Conservation (phyloP, 2,888 invertebrate species). For the Andrena fulva region DNA sequence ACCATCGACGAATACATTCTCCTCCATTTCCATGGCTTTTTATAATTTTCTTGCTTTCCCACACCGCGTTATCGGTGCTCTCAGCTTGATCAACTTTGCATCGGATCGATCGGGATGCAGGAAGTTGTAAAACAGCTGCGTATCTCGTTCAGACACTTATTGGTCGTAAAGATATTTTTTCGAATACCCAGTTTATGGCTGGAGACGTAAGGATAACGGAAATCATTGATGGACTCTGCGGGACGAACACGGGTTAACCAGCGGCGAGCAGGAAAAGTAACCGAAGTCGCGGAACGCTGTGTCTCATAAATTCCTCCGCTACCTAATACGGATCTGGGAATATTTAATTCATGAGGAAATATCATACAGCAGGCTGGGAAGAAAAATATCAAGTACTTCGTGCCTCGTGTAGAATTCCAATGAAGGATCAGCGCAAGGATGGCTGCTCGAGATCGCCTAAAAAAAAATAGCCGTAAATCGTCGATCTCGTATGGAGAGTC, state of each 20-base stretch:
- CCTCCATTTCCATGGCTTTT: background rate
- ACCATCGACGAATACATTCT: background rate
- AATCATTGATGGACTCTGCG: background rate
- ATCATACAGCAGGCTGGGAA: background rate
- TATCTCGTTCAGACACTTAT: background rate
- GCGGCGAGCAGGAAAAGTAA: background rate
- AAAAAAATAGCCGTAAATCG: background rate
- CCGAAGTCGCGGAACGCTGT: background rate
- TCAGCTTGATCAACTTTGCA: background rate
- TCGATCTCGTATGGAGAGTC: background rate
- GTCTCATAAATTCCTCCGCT: background rate
- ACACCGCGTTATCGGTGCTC: background rate
- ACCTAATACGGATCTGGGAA: background rate
- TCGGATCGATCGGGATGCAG: background rate
- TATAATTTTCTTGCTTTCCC: background rate
- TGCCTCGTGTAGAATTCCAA: constrained; percentile 10
- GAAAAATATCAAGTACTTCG: background rate
- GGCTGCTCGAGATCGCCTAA: too few relatives aligned
- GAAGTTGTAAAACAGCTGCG: background rate
- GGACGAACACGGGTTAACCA: background rate
- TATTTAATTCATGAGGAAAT: constrained; percentile 4
- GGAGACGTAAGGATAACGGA: background rate
- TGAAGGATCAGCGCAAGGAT: background rate
- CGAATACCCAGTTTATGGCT: background rate
- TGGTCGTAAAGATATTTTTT: background rate